Percentiles rank a stretch among this genome's conserved stretches.
These are phyloP conservation scores for Lates calcarifer DNA, from an alignment of 2,113 vertebrate species.

Conservation along the genomic window DNA sequence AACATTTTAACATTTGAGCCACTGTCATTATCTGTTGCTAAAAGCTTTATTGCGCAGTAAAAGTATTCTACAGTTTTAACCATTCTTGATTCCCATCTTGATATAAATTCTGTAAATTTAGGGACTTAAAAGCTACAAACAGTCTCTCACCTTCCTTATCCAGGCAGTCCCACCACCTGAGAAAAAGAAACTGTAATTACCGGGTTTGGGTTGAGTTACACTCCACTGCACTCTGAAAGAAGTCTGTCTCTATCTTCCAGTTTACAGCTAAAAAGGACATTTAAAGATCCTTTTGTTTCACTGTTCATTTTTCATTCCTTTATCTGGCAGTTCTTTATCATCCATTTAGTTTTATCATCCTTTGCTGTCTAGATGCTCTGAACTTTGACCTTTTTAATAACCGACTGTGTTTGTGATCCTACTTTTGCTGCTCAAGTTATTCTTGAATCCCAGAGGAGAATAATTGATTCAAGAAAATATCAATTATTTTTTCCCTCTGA, in stretches of 20 bases:
- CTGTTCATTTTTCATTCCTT: slow-evolving; percentile 25
- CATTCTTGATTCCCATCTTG: slow-evolving; percentile 24
- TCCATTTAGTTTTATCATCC: slow-evolving; percentile 9
- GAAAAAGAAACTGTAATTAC: slow-evolving; percentile 54
- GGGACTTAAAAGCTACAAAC: slow-evolving; percentile 35
- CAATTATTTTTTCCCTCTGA: not conserved
- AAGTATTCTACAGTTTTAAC: slow-evolving; percentile 11
- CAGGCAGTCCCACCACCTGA: slow-evolving; percentile 30
- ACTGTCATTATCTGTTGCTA: slow-evolving; percentile 6
- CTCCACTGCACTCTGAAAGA: slow-evolving; percentile 39
- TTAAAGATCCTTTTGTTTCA: slow-evolving; percentile 32
- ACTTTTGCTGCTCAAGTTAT: not conserved
- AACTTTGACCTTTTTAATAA: slow-evolving; percentile 6
- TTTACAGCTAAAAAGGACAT: slow-evolving; percentile 34
- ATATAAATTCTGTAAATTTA: slow-evolving; percentile 11
- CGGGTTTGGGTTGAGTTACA: slow-evolving; percentile 52
- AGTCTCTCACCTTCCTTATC: slow-evolving; percentile 43
- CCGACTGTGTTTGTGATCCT: not conserved
- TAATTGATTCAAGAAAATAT: slow-evolving; percentile 33
- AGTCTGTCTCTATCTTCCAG: slow-evolving; percentile 22
- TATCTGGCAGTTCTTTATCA: slow-evolving; percentile 20
- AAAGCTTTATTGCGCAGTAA: not conserved
- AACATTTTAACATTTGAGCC: slow-evolving; percentile 17
- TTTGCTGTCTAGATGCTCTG: not conserved
- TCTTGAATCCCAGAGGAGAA: not conserved